Evolutionary conservation across 1,140 invertebrate genomes (phyloP), one percentile per base, ranked within the genome.

Genomic region (Meloidogyne chitwoodi): DNA sequence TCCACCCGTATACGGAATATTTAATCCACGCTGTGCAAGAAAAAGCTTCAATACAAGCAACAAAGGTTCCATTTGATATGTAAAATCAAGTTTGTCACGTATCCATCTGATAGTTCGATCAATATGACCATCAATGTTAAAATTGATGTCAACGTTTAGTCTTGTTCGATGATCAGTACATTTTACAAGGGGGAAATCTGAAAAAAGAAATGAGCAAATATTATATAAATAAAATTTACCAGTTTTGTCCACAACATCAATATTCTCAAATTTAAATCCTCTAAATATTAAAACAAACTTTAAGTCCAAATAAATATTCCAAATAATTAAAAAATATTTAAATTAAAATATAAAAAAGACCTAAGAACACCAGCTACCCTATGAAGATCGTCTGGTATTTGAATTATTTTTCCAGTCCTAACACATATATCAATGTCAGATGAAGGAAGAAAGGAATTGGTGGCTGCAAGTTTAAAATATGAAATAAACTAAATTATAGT

Each of bases 1-100:
- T 87, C 96, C 96, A 81, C 96, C 95, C 68, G 94, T 97, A 89
- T 96, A 99, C 66, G 98, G 96, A 91, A 98, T 95, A 89, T 98
- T 98, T 82, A 99, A 91, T 90, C 97, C 94, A 88, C 95, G 91
- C 89, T 98, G 93, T 68, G 96, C 34, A 12, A 81, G 66, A 24
- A 79, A 81, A n/a, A 82, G 68, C 44, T 81, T 81, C 22, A 83
- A 29, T 41, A 81, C 31, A 12, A 81, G 38, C n/a, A 83, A 61
- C n/a, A 81, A 38, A 10, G 71, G 71, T 22, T 73, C 71, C 44
- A 73, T 10, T 22, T 63, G 27, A 16, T 29, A 48, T 24, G 64
- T 14, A 38, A 63, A 61, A 27, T 61, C 12, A 34, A 73, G 41
- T 56, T 78, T 81, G 24, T 44, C 34, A 19, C 68, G n/a, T 19